Percentiles rank a stretch among this genome's conserved stretches.
phyloP scores from a whole-genome alignment of 2,113 vertebrate species.

The Callipepla squamata region DNA sequence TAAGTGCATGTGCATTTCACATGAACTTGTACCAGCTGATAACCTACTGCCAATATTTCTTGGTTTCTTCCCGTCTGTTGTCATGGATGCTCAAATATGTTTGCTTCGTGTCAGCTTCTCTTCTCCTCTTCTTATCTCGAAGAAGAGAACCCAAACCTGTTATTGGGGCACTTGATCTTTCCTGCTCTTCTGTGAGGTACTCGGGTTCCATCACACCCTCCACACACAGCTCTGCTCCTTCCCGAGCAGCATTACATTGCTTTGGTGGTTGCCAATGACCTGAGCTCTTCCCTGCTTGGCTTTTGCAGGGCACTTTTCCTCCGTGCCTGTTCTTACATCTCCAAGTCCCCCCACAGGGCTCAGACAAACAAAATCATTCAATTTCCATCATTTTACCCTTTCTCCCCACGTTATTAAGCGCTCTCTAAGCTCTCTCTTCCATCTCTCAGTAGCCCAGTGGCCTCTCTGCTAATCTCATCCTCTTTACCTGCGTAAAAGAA shows the following conservation, averaged over 20 bases:
- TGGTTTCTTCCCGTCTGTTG: neutral
- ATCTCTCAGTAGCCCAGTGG: neutral
- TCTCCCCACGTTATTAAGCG: neutral
- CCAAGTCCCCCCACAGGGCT: neutral
- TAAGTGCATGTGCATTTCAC: neutral
- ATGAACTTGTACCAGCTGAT: neutral
- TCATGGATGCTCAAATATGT: neutral
- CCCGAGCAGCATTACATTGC: neutral
- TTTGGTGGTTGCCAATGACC: slow-evolving; percentile 10
- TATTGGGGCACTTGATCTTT: neutral
- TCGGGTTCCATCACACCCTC: neutral
- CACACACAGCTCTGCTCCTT: neutral
- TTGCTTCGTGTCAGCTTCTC: neutral
- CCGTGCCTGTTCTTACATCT: neutral
- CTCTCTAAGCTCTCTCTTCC: neutral
- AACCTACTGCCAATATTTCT: neutral
- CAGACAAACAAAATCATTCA: neutral
- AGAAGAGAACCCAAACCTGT: neutral
- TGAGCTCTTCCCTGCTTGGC: neutral
- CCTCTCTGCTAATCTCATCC: slow-evolving; percentile 19
- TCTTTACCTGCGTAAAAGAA: slow-evolving; percentile 27
- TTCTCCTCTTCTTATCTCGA: neutral
- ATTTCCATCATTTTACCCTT: neutral
- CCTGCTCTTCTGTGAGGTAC: neutral
- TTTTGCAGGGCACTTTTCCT: neutral